Conservation (phyloP, 2,888 invertebrate species). For the Catocala fraxini region DNA sequence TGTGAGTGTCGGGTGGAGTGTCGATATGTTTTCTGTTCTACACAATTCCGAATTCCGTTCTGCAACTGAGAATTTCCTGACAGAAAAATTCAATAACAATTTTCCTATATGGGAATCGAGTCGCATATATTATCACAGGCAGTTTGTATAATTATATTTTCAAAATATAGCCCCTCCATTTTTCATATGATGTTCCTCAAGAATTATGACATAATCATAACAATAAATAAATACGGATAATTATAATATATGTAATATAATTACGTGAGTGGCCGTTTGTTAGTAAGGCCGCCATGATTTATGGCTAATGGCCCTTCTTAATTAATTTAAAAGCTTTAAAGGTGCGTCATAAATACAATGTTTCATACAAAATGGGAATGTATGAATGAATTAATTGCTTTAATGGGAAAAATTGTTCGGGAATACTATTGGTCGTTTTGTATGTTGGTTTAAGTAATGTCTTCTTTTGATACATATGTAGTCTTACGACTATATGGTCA, state of each 20-base stretch:
- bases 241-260: slow-evolving; percentile 38
- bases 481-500: too few relatives aligned
- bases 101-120: too few relatives aligned
- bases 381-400: slow-evolving; percentile 19
- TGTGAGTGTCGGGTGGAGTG: too few relatives aligned
- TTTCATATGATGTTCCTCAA: background rate
- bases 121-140: too few relatives aligned
- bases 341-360: slow-evolving; percentile 12
- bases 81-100: too few relatives aligned
- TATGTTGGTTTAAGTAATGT: slow-evolving; percentile 3
- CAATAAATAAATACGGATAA: slow-evolving; percentile 9
- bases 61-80: too few relatives aligned
- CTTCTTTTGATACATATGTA: background rate
- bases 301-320: slow-evolving; percentile 29
- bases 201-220: background rate
- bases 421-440: background rate
- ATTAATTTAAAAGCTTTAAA: slow-evolving; percentile 44
- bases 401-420: slow-evolving; percentile 12
- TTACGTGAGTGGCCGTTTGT: slow-evolving; percentile 46
- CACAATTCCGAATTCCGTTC: too few relatives aligned
- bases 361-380: slow-evolving; percentile 14
- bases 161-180: too few relatives aligned
- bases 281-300: slow-evolving; percentile 46
- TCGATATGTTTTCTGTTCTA: too few relatives aligned
- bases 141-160: too few relatives aligned